A percentile compares a stretch with the other conserved stretches of the same genome.
Evolutionary conservation across 2,888 invertebrate species (phyloP).

Genomic region (Tenodera sinensis): DNA sequence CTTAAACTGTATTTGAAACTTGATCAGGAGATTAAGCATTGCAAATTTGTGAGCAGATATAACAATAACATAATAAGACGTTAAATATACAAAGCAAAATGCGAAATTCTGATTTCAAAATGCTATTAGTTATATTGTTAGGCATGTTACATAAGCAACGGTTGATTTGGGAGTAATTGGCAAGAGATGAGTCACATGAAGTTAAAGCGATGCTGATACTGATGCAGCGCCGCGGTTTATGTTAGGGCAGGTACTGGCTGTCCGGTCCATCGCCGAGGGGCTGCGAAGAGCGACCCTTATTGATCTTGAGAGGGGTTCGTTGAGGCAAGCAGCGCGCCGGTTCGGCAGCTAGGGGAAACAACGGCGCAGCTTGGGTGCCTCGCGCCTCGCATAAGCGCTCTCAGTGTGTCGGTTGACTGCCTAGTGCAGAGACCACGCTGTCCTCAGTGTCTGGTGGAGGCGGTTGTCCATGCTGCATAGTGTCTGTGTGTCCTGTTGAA

Average conservation of each 20-base stretch:
- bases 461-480: neutral
- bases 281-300: neutral
- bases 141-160: too few species aligned
- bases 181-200: too few species aligned
- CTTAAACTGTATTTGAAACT: too few species aligned
- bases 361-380: neutral
- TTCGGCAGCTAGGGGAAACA: neutral
- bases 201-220: too few species aligned
- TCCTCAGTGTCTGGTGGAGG: neutral
- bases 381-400: neutral
- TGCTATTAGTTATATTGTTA: too few species aligned
- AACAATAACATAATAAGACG: too few species aligned
- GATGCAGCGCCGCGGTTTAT: neutral
- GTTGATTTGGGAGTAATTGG: too few species aligned
- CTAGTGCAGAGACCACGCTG: neutral
- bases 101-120: too few species aligned
- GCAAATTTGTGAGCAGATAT: too few species aligned
- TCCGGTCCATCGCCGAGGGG: neutral
- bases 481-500: neutral
- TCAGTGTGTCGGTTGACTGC: neutral
- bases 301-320: neutral
- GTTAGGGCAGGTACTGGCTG: neutral
- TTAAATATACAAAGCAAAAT: too few species aligned
- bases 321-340: neutral
- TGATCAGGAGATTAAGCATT: too few species aligned